Evolutionary conservation across 2,888 invertebrate species (phyloP).

Genomic region (Tipula confusa): DNA sequence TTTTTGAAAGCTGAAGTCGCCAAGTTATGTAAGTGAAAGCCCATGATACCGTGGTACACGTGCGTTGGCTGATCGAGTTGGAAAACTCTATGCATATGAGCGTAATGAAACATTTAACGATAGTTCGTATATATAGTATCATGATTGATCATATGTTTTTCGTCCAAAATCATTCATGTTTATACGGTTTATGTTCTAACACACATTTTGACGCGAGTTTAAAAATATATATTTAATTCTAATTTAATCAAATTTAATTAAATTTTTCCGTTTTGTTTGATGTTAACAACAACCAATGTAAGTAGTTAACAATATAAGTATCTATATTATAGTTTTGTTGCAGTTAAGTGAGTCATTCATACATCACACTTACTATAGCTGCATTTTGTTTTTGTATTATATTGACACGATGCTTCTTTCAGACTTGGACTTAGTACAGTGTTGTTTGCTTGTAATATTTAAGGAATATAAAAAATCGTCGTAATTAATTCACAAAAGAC

Average conservation of each 20-base stretch:
- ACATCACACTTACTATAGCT: neutral
- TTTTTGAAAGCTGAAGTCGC: too few relatives aligned
- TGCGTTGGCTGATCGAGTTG: too few relatives aligned
- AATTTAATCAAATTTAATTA: neutral
- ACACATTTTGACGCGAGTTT: neutral
- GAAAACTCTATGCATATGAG: too few relatives aligned
- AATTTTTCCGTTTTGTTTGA: neutral
- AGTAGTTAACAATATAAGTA: neutral
- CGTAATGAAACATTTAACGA: neutral
- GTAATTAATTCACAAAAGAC: neutral
- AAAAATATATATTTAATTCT: neutral
- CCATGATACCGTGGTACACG: too few relatives aligned
- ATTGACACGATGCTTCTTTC: neutral
- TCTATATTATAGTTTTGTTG: neutral
- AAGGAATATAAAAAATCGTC: neutral
- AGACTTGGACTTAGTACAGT: neutral
- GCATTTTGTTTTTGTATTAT: neutral
- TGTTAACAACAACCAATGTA: neutral
- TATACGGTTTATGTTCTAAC: neutral
- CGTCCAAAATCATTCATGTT: neutral
- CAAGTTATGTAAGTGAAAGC: too few relatives aligned
- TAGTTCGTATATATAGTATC: neutral
- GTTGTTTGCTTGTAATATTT: neutral
- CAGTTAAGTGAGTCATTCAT: neutral
- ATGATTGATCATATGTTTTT: neutral